Conservation (phyloP, 92 coral and sea anemone species). For the Actinernus sp. region DNA sequence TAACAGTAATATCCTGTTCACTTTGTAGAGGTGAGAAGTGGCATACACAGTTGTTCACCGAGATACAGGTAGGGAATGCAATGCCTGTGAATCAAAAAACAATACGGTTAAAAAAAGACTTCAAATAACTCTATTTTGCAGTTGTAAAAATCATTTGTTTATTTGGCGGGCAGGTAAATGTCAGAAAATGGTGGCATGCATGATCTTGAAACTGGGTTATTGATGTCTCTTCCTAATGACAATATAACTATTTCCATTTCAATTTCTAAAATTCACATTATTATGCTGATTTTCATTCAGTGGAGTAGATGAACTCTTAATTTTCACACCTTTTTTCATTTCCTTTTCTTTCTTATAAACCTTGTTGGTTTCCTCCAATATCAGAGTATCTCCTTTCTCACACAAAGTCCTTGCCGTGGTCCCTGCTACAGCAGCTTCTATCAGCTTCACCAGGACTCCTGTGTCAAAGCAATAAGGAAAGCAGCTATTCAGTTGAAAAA, state of each 20-base stretch:
- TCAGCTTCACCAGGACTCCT: conserved; percentile 84
- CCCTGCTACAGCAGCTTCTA: conserved; percentile 72
- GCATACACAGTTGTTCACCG: conserved; percentile 93
- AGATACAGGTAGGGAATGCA: conserved; percentile 97
- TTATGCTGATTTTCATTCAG: too few relatives aligned
- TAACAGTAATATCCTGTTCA: conserved; percentile 78
- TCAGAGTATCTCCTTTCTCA: conserved; percentile 86
- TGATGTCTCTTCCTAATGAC: too few relatives aligned
- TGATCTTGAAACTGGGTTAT: not conserved
- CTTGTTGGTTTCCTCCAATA: conserved; percentile 87
- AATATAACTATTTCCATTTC: too few relatives aligned
- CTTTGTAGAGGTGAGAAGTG: conserved; percentile 92
- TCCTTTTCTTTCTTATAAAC: conserved; percentile 95
- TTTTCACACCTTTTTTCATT: conserved; percentile 95
- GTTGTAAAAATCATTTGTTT: not conserved
- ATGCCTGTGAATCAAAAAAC: conserved; percentile 87
- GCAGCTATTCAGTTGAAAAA: too few relatives aligned
- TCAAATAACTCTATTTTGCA: too few relatives aligned
- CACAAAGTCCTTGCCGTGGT: conserved; percentile 89
- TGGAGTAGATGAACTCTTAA: too few relatives aligned
- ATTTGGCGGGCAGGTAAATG: not conserved
- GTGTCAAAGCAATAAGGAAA: not conserved
- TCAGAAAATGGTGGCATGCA: not conserved
- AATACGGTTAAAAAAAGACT: too few relatives aligned
- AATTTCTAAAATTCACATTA: too few relatives aligned